phyloP scores from a whole-genome alignment of 2,113 vertebrate species.

The Pteronura brasiliensis region DNA sequence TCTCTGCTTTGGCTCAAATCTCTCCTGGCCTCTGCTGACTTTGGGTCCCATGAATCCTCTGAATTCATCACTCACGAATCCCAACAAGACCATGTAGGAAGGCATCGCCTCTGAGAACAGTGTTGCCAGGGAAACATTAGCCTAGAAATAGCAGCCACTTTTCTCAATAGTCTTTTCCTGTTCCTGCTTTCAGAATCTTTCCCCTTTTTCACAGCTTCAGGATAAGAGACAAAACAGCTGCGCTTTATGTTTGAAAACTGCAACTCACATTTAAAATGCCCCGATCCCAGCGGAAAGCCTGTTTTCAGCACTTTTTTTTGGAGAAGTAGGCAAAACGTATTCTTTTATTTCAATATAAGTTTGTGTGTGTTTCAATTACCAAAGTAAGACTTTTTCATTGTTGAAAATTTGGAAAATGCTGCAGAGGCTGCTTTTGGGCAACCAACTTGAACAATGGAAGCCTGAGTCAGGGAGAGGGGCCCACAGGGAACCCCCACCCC shows the following conservation, averaged over 20 bases:
- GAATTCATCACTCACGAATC: background rate
- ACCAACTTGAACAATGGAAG: background rate
- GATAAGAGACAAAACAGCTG: constrained; percentile 70
- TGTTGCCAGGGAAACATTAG: constrained; percentile 58
- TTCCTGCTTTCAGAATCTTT: constrained; percentile 62
- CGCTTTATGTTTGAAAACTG: constrained; percentile 71
- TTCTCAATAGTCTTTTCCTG: constrained; percentile 70
- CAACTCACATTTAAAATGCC: constrained; percentile 54
- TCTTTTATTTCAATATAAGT: constrained; percentile 45
- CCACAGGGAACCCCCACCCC: background rate
- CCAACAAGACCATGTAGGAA: background rate
- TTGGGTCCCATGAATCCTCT: background rate
- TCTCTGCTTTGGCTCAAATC: background rate
- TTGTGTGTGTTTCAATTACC: background rate
- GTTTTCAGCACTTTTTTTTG: constrained; percentile 56
- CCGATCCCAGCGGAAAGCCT: background rate
- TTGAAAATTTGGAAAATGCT: constrained; percentile 31
- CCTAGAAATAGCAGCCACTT: constrained; percentile 69
- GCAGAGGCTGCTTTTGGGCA: background rate
- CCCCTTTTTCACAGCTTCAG: constrained; percentile 51
- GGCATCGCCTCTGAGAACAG: constrained; percentile 17
- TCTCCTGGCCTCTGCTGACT: background rate
- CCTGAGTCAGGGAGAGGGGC: background rate
- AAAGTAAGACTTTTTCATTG: background rate
- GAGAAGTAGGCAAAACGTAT: constrained; percentile 44